Evolutionary conservation across 2,113 vertebrate genomes (phyloP).

Genomic region (Monopterus albus): DNA sequence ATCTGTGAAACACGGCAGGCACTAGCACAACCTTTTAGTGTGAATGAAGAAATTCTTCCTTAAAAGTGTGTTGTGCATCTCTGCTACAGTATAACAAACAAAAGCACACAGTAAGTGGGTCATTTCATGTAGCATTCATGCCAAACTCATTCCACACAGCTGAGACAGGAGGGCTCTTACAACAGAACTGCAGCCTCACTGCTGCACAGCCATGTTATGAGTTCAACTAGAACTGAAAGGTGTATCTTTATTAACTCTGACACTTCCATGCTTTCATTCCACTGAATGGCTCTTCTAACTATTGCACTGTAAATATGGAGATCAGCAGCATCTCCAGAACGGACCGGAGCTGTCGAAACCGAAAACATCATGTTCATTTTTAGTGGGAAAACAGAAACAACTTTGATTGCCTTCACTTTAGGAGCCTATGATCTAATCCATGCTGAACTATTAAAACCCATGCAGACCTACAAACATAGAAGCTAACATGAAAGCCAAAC

Average conservation of each 20-base stretch:
- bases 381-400: neutral
- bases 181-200: neutral
- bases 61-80: slow-evolving; percentile 29
- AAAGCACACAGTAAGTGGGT: neutral
- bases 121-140: slow-evolving; percentile 56
- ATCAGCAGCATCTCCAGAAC: slow-evolving; percentile 9
- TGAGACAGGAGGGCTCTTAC: slow-evolving; percentile 29
- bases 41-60: neutral
- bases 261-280: slow-evolving; percentile 43
- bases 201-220: neutral
- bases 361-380: neutral
- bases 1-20: too few relatives aligned
- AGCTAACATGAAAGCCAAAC: neutral
- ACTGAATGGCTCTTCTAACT: neutral
- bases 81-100: slow-evolving; percentile 10
- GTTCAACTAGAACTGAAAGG: neutral
- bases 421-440: neutral
- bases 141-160: slow-evolving; percentile 52
- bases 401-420: neutral
- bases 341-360: neutral
- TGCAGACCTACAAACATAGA: slow-evolving; percentile 14
- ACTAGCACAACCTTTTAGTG: neutral
- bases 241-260: neutral
- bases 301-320: neutral
- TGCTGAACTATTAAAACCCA: slow-evolving; percentile 22